Percentiles rank a stretch among this genome's conserved stretches.
Evolutionary conservation across 2,113 vertebrate species (phyloP).

Genomic region (Phyllostomus hastatus): DNA sequence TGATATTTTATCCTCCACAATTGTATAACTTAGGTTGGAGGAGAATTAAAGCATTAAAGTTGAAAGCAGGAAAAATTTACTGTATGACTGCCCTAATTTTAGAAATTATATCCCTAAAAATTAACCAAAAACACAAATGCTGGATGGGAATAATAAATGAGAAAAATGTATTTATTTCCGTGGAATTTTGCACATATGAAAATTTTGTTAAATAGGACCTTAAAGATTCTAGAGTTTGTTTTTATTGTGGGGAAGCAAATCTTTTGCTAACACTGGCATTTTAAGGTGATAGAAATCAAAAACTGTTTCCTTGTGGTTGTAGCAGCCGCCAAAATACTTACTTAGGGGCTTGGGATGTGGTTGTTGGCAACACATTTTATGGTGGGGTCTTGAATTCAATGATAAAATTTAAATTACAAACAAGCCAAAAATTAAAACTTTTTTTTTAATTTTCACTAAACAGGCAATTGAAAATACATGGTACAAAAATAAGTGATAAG

Average conservation of each 20-base stretch:
- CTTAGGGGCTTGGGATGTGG: slow-evolving; percentile 26
- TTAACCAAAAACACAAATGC: slow-evolving; percentile 44
- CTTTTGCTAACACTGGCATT: slow-evolving; percentile 42
- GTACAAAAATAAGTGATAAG: slow-evolving; percentile 77
- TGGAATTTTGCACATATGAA: slow-evolving; percentile 62
- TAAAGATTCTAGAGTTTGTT: slow-evolving; percentile 43
- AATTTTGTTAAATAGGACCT: slow-evolving; percentile 52
- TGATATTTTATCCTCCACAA: slow-evolving; percentile 57
- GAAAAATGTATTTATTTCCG: slow-evolving; percentile 61
- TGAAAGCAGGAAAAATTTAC: slow-evolving; percentile 43
- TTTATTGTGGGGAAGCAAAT: slow-evolving; percentile 46
- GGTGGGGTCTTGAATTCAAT: slow-evolving; percentile 59
- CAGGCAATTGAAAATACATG: slow-evolving; percentile 83
- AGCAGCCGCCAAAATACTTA: slow-evolving; percentile 50
- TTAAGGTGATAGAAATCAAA: slow-evolving; percentile 33
- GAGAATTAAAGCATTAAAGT: slow-evolving; percentile 40
- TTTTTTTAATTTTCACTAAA: slow-evolving; percentile 78
- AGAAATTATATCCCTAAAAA: slow-evolving; percentile 49
- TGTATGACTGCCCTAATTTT: slow-evolving; percentile 39
- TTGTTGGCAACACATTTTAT: slow-evolving; percentile 76
- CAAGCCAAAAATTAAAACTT: slow-evolving; percentile 75
- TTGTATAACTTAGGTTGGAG: slow-evolving; percentile 25
- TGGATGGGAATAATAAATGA: slow-evolving; percentile 46
- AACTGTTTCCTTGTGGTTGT: slow-evolving; percentile 25
- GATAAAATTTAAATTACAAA: slow-evolving; percentile 73